phyloP scores from a whole-genome alignment of 2,113 vertebrate species.

The Anhinga anhinga region DNA sequence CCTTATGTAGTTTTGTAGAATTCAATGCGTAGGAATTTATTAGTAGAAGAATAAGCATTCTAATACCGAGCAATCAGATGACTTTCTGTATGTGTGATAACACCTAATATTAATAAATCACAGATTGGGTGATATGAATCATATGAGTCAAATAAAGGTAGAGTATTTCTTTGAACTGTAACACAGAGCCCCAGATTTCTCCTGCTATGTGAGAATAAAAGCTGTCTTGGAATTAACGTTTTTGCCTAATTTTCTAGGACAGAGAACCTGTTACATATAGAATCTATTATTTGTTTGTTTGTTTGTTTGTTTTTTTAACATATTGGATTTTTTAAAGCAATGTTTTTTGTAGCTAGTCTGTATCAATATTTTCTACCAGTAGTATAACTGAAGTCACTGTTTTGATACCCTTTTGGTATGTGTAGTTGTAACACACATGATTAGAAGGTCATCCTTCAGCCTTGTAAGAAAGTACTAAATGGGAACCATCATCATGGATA shows the following conservation, averaged over 20 bases:
- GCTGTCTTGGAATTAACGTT: background rate
- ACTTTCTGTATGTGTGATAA: background rate
- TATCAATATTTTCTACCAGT: background rate
- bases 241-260: background rate
- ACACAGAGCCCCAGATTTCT: background rate
- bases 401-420: background rate
- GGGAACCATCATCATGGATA: background rate
- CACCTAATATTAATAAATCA: background rate
- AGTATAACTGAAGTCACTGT: background rate
- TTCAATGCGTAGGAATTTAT: background rate
- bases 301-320: background rate
- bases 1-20: background rate
- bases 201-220: background rate
- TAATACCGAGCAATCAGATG: background rate
- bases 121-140: background rate
- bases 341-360: background rate
- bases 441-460: background rate
- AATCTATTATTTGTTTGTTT: background rate
- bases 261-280: fast-evolving
- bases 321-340: background rate
- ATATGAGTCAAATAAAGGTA: background rate
- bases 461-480: background rate
- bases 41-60: background rate
- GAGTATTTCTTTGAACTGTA: background rate
- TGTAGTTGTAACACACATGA: background rate